Percentiles rank a stretch among this genome's conserved stretches.
Conservation (phyloP, 2,797 vertebrate species). For the Pseudopleuronectes americanus region DNA sequence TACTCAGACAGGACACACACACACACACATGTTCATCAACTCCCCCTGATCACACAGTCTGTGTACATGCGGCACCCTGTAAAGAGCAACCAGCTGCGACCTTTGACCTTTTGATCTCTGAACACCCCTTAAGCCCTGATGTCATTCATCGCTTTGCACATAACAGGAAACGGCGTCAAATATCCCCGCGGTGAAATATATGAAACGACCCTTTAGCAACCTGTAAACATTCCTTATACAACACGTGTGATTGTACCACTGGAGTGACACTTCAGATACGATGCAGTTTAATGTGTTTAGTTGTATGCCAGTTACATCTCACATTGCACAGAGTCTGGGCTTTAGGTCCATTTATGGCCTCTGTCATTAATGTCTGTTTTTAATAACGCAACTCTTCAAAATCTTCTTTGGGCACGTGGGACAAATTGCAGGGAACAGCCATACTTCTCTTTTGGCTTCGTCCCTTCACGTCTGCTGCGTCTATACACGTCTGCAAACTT, state of each 20-base stretch:
- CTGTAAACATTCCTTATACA: not conserved
- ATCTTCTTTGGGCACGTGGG: conserved; percentile 25
- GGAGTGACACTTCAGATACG: not conserved
- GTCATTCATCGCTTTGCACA: conserved; percentile 32
- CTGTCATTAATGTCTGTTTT: not conserved
- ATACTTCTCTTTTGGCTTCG: conserved; percentile 7
- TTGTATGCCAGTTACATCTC: not conserved
- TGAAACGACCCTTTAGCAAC: conserved; percentile 4
- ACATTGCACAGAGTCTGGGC: too few species aligned
- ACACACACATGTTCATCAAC: not conserved
- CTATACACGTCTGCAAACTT: not conserved
- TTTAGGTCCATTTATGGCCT: not conserved
- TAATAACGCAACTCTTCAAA: not conserved
- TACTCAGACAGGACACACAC: not conserved
- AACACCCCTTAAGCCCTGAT: not conserved
- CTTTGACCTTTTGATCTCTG: conserved; percentile 38
- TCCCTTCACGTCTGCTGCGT: not conserved
- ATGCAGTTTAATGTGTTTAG: not conserved
- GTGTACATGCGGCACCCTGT: conserved; percentile 14
- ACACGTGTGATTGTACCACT: not conserved
- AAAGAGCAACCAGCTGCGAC: conserved; percentile 18
- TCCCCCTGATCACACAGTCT: conserved; percentile 10
- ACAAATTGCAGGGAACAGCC: not conserved
- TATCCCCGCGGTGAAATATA: not conserved
- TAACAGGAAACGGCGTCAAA: conserved; percentile 35